phyloP scores from a whole-genome alignment of 2,113 vertebrate species.

The Marmota flaviventris region DNA sequence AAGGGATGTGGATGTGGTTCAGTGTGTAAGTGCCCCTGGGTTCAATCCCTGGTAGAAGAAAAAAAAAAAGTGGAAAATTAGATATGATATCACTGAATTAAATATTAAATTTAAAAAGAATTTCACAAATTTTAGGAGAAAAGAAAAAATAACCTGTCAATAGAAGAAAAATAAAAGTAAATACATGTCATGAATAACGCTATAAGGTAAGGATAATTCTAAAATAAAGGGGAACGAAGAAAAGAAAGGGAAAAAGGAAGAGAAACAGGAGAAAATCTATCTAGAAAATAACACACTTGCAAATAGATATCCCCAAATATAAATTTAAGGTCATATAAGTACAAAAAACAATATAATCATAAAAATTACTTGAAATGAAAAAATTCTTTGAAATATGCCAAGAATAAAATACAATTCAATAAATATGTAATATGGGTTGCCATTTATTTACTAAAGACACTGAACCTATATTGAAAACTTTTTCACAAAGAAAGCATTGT shows the following conservation, averaged over 20 bases:
- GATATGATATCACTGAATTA: background rate
- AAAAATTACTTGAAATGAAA: background rate
- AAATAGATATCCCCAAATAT: background rate
- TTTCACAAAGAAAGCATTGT: background rate
- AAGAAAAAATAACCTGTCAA: background rate
- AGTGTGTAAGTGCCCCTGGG: no score
- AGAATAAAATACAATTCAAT: background rate
- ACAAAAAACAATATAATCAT: background rate
- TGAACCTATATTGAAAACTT: background rate
- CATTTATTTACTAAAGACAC: background rate
- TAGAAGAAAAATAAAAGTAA: background rate
- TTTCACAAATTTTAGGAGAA: background rate
- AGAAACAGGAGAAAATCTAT: background rate
- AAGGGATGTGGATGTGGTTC: no score
- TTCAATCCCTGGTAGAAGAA: no score
- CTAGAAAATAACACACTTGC: background rate
- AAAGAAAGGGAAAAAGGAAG: background rate
- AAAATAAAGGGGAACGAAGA: background rate
- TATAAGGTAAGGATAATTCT: no score
- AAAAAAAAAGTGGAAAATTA: background rate
- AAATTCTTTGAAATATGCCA: background rate
- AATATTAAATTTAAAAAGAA: background rate
- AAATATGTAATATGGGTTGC: background rate
- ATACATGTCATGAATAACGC: background rate
- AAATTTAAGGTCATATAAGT: background rate